Base-by-base conservation (phyloP, 2,797 vertebrate species). In the Falco cherrug region DNA sequence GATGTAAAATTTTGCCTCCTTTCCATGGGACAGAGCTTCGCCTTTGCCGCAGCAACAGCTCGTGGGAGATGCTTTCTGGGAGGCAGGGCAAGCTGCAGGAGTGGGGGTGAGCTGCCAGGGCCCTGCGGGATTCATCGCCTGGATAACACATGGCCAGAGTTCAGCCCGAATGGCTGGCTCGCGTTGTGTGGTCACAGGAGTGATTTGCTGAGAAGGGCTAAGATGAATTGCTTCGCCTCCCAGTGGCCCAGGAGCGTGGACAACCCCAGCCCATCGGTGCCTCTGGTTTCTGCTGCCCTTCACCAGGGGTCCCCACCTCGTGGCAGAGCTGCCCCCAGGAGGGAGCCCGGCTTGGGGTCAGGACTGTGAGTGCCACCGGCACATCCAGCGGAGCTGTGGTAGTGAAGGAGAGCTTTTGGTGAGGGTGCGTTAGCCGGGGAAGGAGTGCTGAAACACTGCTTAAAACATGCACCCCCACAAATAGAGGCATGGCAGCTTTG, bases 321-420 rank as follows among this genome's bases (percentile, higher is more conserved):
- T 1, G 2, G 39, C 15, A 61, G 2, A 15, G 39, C 73, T 29
- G 63, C n/a, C 53, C 56, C 57, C 37, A 1, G 61, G n/a, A 41
- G 77, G 16, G 68, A 93, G 21, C 11, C 6, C 28, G 4, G 29
- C 39, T 9, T 65, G 17, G 31, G 63, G 37, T 41, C 51, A 28
- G 73, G 31, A 39, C 35, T 1, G 1, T 0, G 3, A 41, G 50
- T 0, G 0, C 24, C 3, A 2, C 54, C 3, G 0, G 51, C 71
- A 11, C 12, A 10, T 51, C 29, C 25, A 47, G 51, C 3, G 1
- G 43, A 37, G 74, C 71, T 64, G 20, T 64, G 63, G 35, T 25
- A 13, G 54, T 7, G n/a, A 90, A 6, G 3, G 28, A 65, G 31
- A 54, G 74, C 41, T 79, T 70, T 29, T 19, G 50, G 12, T 10